Conservation (phyloP, 1,140 invertebrate genomes). For the Dicyema japonicum region DNA sequence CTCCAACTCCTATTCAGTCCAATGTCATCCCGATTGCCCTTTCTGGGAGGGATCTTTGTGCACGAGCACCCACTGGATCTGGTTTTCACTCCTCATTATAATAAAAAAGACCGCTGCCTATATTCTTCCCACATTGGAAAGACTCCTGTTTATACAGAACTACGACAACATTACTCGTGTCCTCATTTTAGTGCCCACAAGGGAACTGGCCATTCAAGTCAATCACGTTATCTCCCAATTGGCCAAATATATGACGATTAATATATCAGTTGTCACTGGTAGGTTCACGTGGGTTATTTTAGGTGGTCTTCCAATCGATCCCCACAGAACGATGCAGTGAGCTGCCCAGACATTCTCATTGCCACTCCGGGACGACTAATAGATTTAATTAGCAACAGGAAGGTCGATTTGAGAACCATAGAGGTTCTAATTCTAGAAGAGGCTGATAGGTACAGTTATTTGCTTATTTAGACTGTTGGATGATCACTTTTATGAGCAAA, state of each 20-base stretch:
- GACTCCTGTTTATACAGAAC: conserved; percentile 29
- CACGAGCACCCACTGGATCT: conserved; percentile 62
- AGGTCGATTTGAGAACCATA: conserved; percentile 51
- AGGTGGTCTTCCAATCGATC: not conserved
- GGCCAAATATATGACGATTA: conserved; percentile 34
- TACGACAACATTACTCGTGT: conserved; percentile 47
- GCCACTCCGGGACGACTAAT: conserved; percentile 83
- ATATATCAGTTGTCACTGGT: conserved; percentile 41
- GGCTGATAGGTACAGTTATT: conserved; percentile 45
- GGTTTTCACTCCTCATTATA: too few relatives aligned
- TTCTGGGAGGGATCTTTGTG: conserved; percentile 55
- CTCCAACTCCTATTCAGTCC: conserved; percentile 78
- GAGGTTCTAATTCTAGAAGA: conserved; percentile 77
- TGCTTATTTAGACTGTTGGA: conserved; percentile 95
- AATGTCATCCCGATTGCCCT: conserved; percentile 68
- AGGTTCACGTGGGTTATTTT: conserved; percentile 38
- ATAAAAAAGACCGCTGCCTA: conserved; percentile 81
- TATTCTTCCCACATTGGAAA: conserved; percentile 31
- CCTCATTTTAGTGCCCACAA: conserved; percentile 62
- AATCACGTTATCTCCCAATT: conserved; percentile 66
- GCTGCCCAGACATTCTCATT: conserved; percentile 65
- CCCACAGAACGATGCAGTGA: conserved; percentile 8
- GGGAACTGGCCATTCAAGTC: conserved; percentile 65
- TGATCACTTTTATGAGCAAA: conserved; percentile 83
- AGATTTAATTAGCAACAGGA: conserved; percentile 74